Conservation (phyloP, 2,888 invertebrate species). For the Norana najaformis region DNA sequence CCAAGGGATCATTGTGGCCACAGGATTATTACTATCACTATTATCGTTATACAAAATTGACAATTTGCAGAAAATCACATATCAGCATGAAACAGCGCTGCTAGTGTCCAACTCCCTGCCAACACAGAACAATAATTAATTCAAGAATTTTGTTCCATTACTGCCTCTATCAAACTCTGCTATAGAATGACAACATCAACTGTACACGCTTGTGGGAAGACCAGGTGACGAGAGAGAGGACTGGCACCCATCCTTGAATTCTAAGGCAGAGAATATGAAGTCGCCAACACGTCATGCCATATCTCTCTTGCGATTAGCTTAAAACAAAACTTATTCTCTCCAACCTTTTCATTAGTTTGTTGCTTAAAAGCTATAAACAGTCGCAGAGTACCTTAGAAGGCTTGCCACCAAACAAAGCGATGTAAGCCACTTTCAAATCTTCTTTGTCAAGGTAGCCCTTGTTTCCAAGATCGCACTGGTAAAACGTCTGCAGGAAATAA, state of each 20-base stretch:
- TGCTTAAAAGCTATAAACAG: background rate
- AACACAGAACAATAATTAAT: too few species aligned
- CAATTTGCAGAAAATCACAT: too few species aligned
- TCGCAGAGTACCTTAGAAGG: conserved; percentile 54
- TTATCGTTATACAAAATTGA: too few species aligned
- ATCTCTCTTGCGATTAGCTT: background rate
- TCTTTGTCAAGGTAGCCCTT: conserved; percentile 52
- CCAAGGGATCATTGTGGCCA: too few species aligned
- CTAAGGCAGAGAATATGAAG: too few species aligned
- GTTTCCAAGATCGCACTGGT: conserved; percentile 48
- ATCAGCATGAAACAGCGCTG: too few species aligned
- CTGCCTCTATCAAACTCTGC: too few species aligned
- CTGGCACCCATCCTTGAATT: background rate
- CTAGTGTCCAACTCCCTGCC: too few species aligned
- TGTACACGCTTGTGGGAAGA: background rate
- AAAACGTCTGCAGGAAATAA: conserved; percentile 48
- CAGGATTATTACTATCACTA: too few species aligned
- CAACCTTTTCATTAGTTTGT: background rate
- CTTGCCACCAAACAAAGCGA: conserved; percentile 57
- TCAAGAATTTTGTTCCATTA: too few species aligned
- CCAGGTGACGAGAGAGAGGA: background rate
- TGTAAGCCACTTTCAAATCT: conserved; percentile 56
- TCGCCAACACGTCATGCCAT: background rate
- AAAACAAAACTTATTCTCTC: background rate
- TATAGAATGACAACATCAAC: too few species aligned